Conservation (phyloP, 2,797 vertebrate species). For the Knipowitschia caucasica region DNA sequence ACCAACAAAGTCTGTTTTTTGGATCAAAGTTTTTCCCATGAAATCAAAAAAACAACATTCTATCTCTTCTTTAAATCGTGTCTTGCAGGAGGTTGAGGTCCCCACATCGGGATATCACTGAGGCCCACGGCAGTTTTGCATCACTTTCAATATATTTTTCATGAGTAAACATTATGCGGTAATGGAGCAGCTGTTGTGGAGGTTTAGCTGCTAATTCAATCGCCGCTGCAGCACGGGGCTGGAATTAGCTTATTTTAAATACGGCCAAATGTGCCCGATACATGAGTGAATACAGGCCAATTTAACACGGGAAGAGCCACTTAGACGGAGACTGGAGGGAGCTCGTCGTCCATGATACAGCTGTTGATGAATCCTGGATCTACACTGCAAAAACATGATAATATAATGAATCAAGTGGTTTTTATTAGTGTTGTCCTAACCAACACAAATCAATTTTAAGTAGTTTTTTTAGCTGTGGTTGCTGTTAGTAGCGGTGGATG, state of each 20-base stretch:
- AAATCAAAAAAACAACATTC: neutral
- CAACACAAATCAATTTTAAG: no score
- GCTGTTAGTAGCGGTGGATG: no score
- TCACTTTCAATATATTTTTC: constrained; percentile 1
- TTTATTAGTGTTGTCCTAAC: no score
- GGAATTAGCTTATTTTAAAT: constrained; percentile 13
- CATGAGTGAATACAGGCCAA: neutral
- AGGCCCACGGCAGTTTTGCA: neutral
- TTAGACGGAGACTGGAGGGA: neutral
- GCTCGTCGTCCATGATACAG: constrained; percentile 16
- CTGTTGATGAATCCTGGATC: no score
- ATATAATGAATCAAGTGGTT: no score
- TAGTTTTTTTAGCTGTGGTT: no score
- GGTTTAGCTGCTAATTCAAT: constrained; percentile 29
- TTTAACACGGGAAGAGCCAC: neutral
- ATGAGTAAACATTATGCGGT: neutral
- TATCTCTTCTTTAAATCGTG: neutral
- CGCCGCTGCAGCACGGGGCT: neutral
- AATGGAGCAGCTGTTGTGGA: constrained; percentile 21
- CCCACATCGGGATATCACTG: neutral
- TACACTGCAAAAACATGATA: neutral
- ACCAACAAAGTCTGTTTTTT: no score
- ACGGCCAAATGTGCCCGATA: constrained; percentile 7
- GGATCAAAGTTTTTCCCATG: no score
- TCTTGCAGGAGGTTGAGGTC: neutral